Conservation (phyloP, 2,113 vertebrate genomes). For the Pygoscelis antarcticus region DNA sequence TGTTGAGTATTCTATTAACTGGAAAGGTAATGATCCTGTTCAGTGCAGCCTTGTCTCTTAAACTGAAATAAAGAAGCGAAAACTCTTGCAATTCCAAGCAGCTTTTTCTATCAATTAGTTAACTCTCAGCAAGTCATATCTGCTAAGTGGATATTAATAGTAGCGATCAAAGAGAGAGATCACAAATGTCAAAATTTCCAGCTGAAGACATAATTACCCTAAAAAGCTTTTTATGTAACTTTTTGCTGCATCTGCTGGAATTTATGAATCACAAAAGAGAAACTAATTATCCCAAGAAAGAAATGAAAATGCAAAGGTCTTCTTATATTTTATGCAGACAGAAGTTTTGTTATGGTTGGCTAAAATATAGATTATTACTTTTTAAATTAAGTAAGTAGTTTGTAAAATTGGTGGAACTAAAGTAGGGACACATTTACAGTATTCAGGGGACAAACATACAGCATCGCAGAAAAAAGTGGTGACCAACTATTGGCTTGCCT, state of each 20-base stretch:
- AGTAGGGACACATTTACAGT: not conserved
- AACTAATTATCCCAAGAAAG: not conserved
- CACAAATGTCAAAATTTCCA: conserved; percentile 65
- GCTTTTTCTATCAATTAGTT: conserved; percentile 41
- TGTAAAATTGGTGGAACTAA: not conserved
- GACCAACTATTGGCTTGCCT: not conserved
- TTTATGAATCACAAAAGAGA: conserved; percentile 59
- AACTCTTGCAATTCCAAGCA: conserved; percentile 6
- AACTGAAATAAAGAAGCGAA: not conserved
- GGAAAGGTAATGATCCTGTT: not conserved
- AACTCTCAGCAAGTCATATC: conserved; percentile 38
- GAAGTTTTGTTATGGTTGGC: not conserved
- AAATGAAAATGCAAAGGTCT: not conserved
- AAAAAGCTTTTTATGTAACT: conserved; percentile 68
- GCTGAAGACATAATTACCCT: conserved; percentile 67
- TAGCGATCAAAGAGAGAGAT: conserved; percentile 49
- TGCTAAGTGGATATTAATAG: conserved; percentile 65
- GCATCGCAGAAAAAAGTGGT: not conserved
- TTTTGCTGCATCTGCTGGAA: conserved; percentile 44
- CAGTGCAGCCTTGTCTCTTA: not conserved
- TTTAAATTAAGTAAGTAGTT: not conserved
- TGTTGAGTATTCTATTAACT: not conserved
- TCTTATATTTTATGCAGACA: not conserved
- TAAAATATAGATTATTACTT: not conserved
- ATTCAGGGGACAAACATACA: not conserved